Evolutionary conservation across 2,888 invertebrate species (phyloP), one percentile per base, ranked within the genome.

Genomic region (Amphipoea lucens): DNA sequence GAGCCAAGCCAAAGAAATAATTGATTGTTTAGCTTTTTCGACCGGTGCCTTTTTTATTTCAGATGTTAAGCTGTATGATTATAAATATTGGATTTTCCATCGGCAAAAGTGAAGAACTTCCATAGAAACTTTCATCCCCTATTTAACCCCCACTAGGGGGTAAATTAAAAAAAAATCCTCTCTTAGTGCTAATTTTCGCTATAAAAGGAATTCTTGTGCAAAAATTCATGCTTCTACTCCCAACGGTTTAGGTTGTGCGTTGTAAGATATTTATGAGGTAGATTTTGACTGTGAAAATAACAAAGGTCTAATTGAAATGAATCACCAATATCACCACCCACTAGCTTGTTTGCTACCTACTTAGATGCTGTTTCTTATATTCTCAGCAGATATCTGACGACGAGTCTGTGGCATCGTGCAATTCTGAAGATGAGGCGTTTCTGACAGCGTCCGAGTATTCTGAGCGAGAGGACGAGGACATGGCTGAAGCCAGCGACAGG

Each of bases 401-500:
- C 88, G 96, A 97, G 0, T 96, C 96, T 0, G 93, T 91, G 12
- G 92, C 91, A 20, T 95, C 96, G 7, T 92, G 92, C 42, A 88
- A 91, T 42, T 94, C 94, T 4, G 93, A 94, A 4, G 93, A 94
- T 3, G 96, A 97, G n/a, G 93, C 88, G 70, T 98, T 97, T 93
- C 95, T 95, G 78, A 98, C 98, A 0, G 98, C 98, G 4, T 94
- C 97, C 94, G 89, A 97, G 95, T 91, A 96, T 91, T 92, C 96
- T 91, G 84, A 89, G 65, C 90, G 88, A 76, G 89, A 93, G 66
- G 92, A 94, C 65, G 97, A 96, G 54, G 97, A 97, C 0, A 97
- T 96, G 94, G 92, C 93, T 36, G 96, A 97, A 75, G 97, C 97
- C 42, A 96, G 95, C 76, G 97, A 97, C 74, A 90, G 96, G 14